Conservation (phyloP, 2,888 invertebrate genomes). For the Thalpophila matura region DNA sequence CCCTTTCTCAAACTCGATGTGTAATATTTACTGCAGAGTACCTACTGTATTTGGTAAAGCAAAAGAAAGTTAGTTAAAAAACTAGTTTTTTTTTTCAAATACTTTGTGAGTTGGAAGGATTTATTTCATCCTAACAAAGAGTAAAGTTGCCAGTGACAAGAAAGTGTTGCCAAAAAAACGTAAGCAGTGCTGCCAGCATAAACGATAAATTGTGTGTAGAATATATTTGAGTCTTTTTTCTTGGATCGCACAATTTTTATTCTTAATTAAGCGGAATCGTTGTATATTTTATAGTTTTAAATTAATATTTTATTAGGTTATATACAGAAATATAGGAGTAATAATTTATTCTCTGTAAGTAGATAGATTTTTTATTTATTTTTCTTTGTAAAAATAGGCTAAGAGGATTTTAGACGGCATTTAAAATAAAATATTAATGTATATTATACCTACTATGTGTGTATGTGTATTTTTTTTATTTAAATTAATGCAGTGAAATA, state of each 20-base stretch:
- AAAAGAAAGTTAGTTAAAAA: no score
- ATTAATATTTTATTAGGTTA: conserved; percentile 56
- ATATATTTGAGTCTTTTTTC: conserved; percentile 46
- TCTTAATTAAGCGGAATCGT: conserved; percentile 44
- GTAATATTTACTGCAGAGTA: no score
- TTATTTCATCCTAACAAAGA: no score
- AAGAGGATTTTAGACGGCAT: conserved; percentile 68
- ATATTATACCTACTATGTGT: conserved; percentile 64
- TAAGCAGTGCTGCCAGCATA: conserved; percentile 49
- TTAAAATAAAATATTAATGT: conserved; percentile 65
- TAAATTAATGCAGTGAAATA: conserved; percentile 73
- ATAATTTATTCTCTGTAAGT: conserved; percentile 67
- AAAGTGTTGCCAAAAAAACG: conserved; percentile 53
- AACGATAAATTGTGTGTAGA: conserved; percentile 55
- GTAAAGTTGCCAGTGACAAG: conserved; percentile 47
- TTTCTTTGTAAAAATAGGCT: conserved; percentile 68
- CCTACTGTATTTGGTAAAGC: no score
- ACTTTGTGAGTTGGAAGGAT: no score
- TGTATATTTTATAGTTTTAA: conserved; percentile 62
- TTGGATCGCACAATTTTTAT: conserved; percentile 61
- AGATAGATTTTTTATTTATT: conserved; percentile 61
- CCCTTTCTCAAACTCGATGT: no score
- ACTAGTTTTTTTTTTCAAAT: no score
- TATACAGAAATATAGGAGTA: conserved; percentile 50
- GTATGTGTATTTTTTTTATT: conserved; percentile 65